phyloP scores from a whole-genome alignment of 2,113 vertebrate genomes.

The Penelope pileata region DNA sequence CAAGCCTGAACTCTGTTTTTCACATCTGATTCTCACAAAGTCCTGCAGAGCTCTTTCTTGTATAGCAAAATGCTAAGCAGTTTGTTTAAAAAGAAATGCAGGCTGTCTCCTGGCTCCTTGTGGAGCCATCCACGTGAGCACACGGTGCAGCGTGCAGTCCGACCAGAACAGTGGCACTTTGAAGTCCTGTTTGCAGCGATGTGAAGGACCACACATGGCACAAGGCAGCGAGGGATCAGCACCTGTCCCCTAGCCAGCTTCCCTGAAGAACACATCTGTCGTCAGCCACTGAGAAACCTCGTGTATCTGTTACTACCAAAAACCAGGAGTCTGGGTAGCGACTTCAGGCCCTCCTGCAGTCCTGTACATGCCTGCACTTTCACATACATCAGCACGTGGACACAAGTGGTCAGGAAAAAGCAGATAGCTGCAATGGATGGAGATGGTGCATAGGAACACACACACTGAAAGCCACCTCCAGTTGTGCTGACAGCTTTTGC shows the following conservation, averaged over 20 bases:
- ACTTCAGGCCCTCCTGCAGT: background rate
- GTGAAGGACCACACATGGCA: background rate
- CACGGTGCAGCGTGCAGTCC: background rate
- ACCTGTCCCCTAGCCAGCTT: background rate
- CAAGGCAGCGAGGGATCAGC: background rate
- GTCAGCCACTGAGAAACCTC: background rate
- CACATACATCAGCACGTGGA: background rate
- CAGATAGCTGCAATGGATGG: background rate
- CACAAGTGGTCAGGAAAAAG: background rate
- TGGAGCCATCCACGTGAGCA: fast-evolving
- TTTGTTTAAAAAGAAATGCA: background rate
- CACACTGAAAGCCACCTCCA: background rate
- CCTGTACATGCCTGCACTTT: fast-evolving
- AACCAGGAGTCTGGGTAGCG: background rate
- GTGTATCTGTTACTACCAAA: background rate
- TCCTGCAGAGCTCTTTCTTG: background rate
- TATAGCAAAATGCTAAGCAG: background rate
- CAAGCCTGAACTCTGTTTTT: background rate
- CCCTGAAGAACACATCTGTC: background rate
- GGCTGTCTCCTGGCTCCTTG: fast-evolving
- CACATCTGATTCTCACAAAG: background rate
- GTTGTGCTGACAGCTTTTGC: conserved; percentile 39
- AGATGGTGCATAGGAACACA: background rate
- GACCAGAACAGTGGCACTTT: background rate
- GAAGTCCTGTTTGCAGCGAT: background rate